These are phyloP conservation scores for Ahaetulla prasina DNA, from an alignment of 2,113 vertebrate species.

Conservation along the genomic window DNA sequence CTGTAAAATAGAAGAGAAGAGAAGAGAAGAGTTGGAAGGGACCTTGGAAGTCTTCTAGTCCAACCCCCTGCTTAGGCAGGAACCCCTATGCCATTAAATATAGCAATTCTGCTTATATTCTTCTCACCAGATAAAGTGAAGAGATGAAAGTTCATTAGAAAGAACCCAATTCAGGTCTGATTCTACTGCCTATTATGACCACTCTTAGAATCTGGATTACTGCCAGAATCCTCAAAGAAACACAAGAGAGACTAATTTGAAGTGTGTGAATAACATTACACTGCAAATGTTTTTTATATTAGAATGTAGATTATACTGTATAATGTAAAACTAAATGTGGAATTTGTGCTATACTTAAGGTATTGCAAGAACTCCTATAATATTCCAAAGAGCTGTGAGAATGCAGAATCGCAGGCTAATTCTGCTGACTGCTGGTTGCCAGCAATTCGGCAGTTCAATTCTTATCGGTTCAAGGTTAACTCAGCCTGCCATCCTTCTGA, in stretches of 20 bases:
- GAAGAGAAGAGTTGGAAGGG: too few relatives aligned
- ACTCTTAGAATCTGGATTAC: background rate
- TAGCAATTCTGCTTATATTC: background rate
- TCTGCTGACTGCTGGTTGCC: background rate
- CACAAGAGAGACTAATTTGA: background rate
- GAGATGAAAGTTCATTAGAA: background rate
- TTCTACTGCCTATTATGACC: background rate
- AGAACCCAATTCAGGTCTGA: background rate
- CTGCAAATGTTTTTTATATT: background rate
- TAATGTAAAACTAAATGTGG: background rate
- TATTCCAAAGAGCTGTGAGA: background rate
- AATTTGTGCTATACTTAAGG: background rate
- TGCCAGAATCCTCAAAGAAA: background rate
- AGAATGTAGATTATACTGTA: background rate
- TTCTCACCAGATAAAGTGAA: background rate
- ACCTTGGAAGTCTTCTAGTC: too few relatives aligned
- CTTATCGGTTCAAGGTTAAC: background rate
- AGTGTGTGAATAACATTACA: background rate
- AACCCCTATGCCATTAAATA: background rate
- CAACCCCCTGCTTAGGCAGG: too few relatives aligned
- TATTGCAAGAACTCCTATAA: background rate
- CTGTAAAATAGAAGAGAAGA: background rate
- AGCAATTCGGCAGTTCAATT: background rate
- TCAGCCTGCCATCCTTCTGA: background rate
- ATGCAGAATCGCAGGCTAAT: background rate